phyloP scores from a whole-genome alignment of 2,113 vertebrate genomes.

The Chionodraco myersi region DNA sequence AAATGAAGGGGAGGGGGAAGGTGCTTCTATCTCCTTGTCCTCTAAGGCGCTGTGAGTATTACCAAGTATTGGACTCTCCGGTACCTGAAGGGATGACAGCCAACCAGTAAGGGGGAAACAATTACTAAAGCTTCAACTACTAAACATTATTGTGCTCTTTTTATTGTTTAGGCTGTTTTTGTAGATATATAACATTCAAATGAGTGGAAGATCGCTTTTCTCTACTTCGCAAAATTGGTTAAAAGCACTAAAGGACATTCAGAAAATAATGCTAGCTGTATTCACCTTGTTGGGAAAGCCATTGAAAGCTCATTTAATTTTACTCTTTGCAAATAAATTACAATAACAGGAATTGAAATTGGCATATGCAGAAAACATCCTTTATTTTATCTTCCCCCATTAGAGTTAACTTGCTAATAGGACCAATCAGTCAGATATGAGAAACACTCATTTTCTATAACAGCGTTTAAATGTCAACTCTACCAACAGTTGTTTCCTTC shows the following conservation, averaged over 20 bases:
- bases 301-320: background rate
- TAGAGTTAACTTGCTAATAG: background rate
- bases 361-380: background rate
- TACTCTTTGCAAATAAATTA: background rate
- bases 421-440: background rate
- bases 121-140: conserved; percentile 5
- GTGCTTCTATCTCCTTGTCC: conserved; percentile 66
- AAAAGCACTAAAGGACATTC: too few relatives aligned
- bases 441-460: background rate
- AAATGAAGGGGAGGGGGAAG: conserved; percentile 67
- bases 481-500: background rate
- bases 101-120: conserved; percentile 40
- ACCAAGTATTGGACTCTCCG: conserved; percentile 39
- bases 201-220: background rate
- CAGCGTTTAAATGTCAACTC: background rate
- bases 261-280: background rate
- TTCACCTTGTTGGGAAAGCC: too few relatives aligned
- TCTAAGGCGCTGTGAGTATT: conserved; percentile 65
- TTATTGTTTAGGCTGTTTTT: conserved; percentile 5
- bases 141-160: conserved; percentile 12
- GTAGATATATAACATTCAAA: background rate
- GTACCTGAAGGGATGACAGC: conserved; percentile 56
- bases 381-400: background rate
- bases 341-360: background rate
- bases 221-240: background rate